Base-by-base conservation (phyloP, 2,797 vertebrate genomes). In the Carcharodon carcharias region DNA sequence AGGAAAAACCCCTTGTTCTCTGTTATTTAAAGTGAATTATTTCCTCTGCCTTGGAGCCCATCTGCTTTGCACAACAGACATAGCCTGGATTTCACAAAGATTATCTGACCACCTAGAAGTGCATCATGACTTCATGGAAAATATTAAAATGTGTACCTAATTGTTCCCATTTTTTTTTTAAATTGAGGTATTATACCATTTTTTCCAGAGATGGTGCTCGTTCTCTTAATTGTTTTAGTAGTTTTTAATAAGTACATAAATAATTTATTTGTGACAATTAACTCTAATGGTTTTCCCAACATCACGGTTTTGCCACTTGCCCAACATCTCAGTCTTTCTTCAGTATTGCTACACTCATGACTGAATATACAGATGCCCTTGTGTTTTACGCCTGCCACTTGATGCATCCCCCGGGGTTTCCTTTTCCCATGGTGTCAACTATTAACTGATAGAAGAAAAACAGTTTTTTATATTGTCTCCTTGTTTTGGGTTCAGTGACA, bases 41-140 rank as follows among this genome's bases (percentile, higher is more conserved):
- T 91, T 58, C 88, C 88, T 61, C 88, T 58, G 56, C 28, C 26
- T 2, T 35, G 56, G 9, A 61, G 56, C 88, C 88, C 58, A 91
- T 91, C 54, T 31, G 12, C 56, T 61, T 56, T 91, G 50, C 58
- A 35, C 31, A 56, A 14, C 88, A 61, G 56, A 61, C 56, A 23
- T 14, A 56, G 88, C 31, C 88, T 91, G 88, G 1, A 31, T n/a
- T 61, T 58, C 88, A 91, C 88, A 91, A n/a, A 91, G 88, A 91
- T 54, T 56, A 28, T 91, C 88, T 91, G 88, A 56, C 58, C 56
- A 91, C 56, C 88, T 91, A 61, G 88, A 35, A 56, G 4, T 61
- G 56, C 88, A 85, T 50, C 80, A 85, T 45, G 40, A 85, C 80
- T 91, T 91, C 9, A n/a, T 45, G n/a, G 91, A 93, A 93, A 65